These are phyloP conservation scores for Euzophera pinguis DNA, from an alignment of 2,888 invertebrate species.

Conservation along the genomic window DNA sequence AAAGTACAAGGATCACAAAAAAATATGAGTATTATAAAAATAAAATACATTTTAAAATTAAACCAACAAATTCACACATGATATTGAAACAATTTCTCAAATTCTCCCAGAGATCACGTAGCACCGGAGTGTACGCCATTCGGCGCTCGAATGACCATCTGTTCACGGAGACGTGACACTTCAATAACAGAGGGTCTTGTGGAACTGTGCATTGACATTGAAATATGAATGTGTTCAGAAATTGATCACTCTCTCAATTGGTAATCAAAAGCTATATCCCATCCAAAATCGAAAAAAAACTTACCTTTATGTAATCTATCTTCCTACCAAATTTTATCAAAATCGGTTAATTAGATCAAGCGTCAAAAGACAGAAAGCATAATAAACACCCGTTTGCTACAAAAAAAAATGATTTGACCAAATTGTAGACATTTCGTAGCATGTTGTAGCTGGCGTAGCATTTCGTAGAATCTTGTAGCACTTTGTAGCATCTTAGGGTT, in stretches of 20 bases:
- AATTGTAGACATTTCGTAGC: not conserved
- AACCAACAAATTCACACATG: not conserved
- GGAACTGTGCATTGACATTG: not conserved
- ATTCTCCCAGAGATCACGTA: not conserved
- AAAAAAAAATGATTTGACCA: not conserved
- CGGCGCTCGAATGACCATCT: not conserved
- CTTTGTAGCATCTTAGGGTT: too few species aligned
- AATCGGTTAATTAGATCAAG: too few species aligned
- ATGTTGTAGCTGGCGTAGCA: not conserved
- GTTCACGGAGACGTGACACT: conserved; percentile 2
- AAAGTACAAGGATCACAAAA: too few species aligned
- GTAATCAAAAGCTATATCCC: too few species aligned
- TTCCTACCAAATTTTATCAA: too few species aligned
- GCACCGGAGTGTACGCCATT: not conserved
- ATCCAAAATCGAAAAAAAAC: too few species aligned
- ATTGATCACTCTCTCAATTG: not conserved
- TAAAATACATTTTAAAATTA: too few species aligned
- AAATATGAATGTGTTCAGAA: not conserved
- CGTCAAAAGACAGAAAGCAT: too few species aligned
- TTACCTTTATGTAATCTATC: too few species aligned
- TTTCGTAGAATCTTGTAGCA: not conserved
- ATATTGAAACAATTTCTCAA: not conserved
- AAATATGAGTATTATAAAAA: too few species aligned
- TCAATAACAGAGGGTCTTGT: not conserved
- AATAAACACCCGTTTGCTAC: too few species aligned